Evolutionary conservation across 2,113 vertebrate species (phyloP), one percentile per base, ranked within the genome.

Genomic region (Hirundichthys speculiger): DNA sequence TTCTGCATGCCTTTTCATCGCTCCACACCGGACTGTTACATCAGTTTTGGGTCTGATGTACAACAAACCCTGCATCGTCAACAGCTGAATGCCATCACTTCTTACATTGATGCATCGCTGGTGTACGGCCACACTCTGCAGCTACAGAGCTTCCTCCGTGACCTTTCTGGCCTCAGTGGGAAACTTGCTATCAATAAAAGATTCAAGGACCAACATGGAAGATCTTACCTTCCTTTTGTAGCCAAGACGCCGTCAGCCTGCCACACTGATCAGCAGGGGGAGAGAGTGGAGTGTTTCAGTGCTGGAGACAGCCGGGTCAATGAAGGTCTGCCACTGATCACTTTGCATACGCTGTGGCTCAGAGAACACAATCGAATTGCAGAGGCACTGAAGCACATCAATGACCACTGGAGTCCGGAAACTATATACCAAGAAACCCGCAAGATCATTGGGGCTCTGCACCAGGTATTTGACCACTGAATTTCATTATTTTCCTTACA

Each of bases 341-440:
- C 89, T 16, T 41, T 99, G 72, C 98, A 99, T 71, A 98, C 94
- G 0, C 79, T 99, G 51, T 98, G 96, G 96, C 78, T 97, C 38
- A 87, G 97, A 13, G 95, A 99, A 72, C 96, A 99, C 89, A 99
- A 98, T 75, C 94, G 94, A 11, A 75, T 99, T 55, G 96, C 94
- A 2, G 66, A 75, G 0, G 58, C 63, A 5, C 81, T 99, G 63
- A 90, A 78, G 43, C 57, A 10, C n/a, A 85, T 95, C 20, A 99
- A 99, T 0, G 0, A 42, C 7, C 96, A 97, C 85, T 99, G 97
- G 97, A 95, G 79, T 1, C 73, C 94, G 0, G 91, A 95, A 73
- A 91, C 74, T 0, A 22, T 90, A 15, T 99, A 96, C 86, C 95
- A 98, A 75, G 96, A 99, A 89, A 75, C 94, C 0, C 94, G 96